These are phyloP conservation scores for Pterocles gutturalis DNA, from an alignment of 2,113 vertebrate species.

Conservation along the genomic window DNA sequence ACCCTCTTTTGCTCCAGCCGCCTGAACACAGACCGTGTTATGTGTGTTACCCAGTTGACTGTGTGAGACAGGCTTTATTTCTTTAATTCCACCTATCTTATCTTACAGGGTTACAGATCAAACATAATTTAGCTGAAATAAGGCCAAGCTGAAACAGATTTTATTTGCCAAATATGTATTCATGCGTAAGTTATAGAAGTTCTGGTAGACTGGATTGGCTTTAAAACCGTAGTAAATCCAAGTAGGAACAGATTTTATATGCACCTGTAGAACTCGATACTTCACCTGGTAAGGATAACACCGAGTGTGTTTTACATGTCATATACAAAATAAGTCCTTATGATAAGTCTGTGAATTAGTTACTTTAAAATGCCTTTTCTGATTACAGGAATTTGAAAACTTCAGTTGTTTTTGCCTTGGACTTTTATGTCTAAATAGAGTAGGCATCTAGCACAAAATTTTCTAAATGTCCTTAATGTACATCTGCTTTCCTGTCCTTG, in stretches of 20 bases:
- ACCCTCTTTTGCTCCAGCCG: neutral
- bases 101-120: neutral
- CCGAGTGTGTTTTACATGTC: neutral
- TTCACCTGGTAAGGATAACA: neutral
- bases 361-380: conserved; percentile 21
- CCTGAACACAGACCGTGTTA: accelerated
- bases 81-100: neutral
- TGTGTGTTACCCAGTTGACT: neutral
- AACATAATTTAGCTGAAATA: neutral
- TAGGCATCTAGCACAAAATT: neutral
- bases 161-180: neutral
- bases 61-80: neutral
- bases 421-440: neutral
- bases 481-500: neutral
- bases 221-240: neutral
- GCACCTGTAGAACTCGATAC: neutral
- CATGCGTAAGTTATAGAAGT: neutral
- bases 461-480: neutral
- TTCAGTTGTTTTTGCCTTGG: conserved; percentile 22
- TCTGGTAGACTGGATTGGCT: neutral
- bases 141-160: neutral
- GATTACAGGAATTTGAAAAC: neutral
- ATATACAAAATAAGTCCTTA: neutral
- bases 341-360: neutral
- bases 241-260: neutral